Evolutionary conservation across 1,140 invertebrate genomes (phyloP), one percentile per base, ranked within the genome.

Genomic region (Caerostris darwini): DNA sequence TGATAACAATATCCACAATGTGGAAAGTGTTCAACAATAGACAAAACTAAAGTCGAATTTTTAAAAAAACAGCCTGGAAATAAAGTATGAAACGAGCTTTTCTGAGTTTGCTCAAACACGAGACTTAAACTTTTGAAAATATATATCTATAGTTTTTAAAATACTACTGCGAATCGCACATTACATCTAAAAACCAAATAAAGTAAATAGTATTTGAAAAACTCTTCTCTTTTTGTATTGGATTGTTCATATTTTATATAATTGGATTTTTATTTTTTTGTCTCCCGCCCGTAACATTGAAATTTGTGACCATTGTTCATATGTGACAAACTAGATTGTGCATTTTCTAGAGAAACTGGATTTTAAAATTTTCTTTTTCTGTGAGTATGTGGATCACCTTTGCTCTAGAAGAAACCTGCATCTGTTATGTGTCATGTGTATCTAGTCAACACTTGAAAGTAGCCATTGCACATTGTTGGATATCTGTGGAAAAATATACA

Each of bases 401-500:
- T 7, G 53, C 71, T 53, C 19, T 71, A 34, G 34, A 50, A 77
- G 71, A 50, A 77, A 34, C 34, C 34, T 77, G 71, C 71, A 77
- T 77, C 71, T 77, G 67, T n/a, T 34, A 34, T 50, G 71, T 59
- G 34, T 91, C 90, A 91, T 91, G 8, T 91, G 90, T 91, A 91
- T 91, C 90, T 91, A 91, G 90, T 91, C 90, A 91, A 91, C 90
- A 91, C 90, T 89, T 67, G 64, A n/a, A 67, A 82, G 56, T 91
- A 91, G 71, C 90, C 90, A 91, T 59, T 81, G 69, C 77, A 82
- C 90, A 90, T 54, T 6, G 58, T 69, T 69, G 69, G 56, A 90
- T 77, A 90, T 71, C 53, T 77, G 71, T 69, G 59, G 54, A 86
- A 86, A 86, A 14, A 34, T 34, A 77, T 71, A 59, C 50, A 17